Evolutionary conservation across 2,888 invertebrate species (phyloP), one percentile per base, ranked within the genome.

Genomic region (Muschampia plurimacula): DNA sequence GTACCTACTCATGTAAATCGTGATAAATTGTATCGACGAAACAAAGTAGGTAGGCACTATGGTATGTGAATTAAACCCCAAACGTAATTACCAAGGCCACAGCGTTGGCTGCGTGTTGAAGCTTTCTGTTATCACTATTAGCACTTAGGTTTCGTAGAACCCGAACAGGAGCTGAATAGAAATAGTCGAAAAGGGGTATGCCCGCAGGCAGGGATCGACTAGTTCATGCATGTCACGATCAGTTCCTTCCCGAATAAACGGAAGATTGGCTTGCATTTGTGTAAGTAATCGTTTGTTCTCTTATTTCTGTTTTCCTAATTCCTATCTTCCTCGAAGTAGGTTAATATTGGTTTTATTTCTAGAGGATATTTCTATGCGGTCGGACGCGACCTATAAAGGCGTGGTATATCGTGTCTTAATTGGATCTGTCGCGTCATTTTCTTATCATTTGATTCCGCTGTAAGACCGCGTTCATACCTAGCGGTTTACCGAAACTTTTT

Each of bases 151-250:
- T 84, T 81, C 80, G 78, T 77, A 81, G 81, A 79, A 80, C 79
- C 77, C 74, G 72, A 57, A 81, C 85, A 79, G 77, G 81, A 76
- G 76, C 80, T 86, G 92, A 91, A 92, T 92, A 90, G 88, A 87
- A 92, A 92, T 89, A 78, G 82, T 77, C 81, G 80, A 79, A 84
- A 87, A 88, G 82, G 83, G 83, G 79, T 84, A 72, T 67, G 74
- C 70, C 74, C 74, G 77, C 59, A 73, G 75, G 77, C 77, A 65
- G 22, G 59, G 13, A 75, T 77, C 78, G 71, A 72, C 71, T 75
- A 76, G 69, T 80, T 83, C 84, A 90, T 89, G 89, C 90, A 74
- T 77, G 88, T 89, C 91, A 91, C 91, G 91, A 80, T 82, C 66
- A 49, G 32, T 62, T 52, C 82, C 76, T 72, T 77, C 79, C 79